Conservation (phyloP, 2,797 vertebrate species). For the Pseudomugil gertrudae region DNA sequence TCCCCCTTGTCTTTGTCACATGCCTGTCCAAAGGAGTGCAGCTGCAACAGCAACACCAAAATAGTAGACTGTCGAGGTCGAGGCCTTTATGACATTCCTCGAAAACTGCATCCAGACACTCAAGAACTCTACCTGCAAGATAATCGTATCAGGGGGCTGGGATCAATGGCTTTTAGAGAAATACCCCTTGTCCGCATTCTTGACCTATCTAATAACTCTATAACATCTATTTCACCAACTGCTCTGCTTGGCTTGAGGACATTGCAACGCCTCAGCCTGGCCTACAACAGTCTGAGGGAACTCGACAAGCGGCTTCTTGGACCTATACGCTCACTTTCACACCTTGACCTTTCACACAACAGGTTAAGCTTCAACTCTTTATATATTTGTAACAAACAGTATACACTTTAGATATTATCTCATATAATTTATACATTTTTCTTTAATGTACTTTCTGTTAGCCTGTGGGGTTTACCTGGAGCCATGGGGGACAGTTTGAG, state of each 20-base stretch:
- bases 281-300: conserved; percentile 88
- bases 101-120: conserved; percentile 85
- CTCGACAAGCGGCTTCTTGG: conserved; percentile 89
- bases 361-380: conserved; percentile 54
- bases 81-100: conserved; percentile 89
- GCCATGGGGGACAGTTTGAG: conserved; percentile 85
- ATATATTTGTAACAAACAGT: not conserved
- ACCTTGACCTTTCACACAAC: conserved; percentile 93
- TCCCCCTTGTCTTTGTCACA: conserved; percentile 63
- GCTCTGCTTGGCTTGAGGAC: conserved; percentile 86
- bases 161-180: conserved; percentile 86
- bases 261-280: conserved; percentile 88
- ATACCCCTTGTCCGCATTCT: conserved; percentile 86
- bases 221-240: conserved; percentile 85
- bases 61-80: conserved; percentile 89
- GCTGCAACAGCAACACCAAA: conserved; percentile 84
- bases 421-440: conserved; percentile 10
- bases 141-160: conserved; percentile 89
- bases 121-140: conserved; percentile 90
- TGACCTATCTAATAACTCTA: conserved; percentile 93
- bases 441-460: conserved; percentile 31
- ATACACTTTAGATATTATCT: not conserved
- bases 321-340: conserved; percentile 86
- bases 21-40: conserved; percentile 89
- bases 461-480: conserved; percentile 85